Evolutionary conservation across 2,888 invertebrate species (phyloP), one percentile per base, ranked within the genome.

Genomic region (Orchesellides sinensis): DNA sequence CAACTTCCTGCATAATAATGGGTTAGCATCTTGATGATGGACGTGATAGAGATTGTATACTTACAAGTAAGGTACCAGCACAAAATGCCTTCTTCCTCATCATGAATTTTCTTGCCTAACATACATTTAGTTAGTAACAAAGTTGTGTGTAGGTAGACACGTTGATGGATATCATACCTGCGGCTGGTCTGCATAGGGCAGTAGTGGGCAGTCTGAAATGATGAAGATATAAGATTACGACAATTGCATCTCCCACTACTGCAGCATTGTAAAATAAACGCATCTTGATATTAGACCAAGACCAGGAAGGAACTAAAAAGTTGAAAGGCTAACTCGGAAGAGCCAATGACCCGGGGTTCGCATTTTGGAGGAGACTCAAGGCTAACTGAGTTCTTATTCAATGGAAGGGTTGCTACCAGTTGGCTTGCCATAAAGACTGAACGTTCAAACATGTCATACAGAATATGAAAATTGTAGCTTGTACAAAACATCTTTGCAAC

Each of bases 321-420:
- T 23, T 49, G 49, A 78, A 73, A 73, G 82, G 78, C 59, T 29
- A 78, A 83, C 72, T 85, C 84, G 81, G 84, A 85, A 84, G 84
- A 84, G 85, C 84, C 85, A 84, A 84, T 85, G 85, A 85, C 85
- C 85, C 85, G 84, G 84, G 85, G 85, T 72, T 77, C 59, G 73
- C 69, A 27, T 78, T 72, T 78, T 65, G 2, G 69, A 84, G 81
- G 82, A 74, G 70, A 80, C 79, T 84, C 85, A 85, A 85, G 85
- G 85, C 79, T 80, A 80, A 81, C 73, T 29, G 17, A 47, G 29
- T 59, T 19, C 21, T 65, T 66, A 19, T 56, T 72, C 12, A 27
- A 27, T 4, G 2, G 56, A 29, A 72, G 69, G 69, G 69, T 69
- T 69, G 69, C 52, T 29, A 29, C 40, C 19, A 54, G 17, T 47